Base-by-base conservation (phyloP, 1,140 invertebrate species). In the Papilio glaucus region DNA sequence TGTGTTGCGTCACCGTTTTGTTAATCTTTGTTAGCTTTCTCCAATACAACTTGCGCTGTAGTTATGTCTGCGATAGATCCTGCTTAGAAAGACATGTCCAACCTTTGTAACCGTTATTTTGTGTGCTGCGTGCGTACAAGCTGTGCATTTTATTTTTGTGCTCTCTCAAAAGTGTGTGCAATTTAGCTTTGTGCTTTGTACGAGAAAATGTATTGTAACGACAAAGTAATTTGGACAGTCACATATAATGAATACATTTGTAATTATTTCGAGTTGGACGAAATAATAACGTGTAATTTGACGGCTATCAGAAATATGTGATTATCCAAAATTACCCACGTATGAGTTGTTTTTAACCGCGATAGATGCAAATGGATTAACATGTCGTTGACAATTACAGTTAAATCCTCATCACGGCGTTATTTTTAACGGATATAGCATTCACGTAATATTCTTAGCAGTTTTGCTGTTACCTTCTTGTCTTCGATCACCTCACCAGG, bases 381-480 rank as follows among this genome's bases (percentile, higher is more conserved):
- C 60, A 75, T 81, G 80, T 72, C 78, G 78, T 85, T 83, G 77
- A 84, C 74, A 84, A 82, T 78, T 80, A 85, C 72, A 86, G 90
- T 91, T 92, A 92, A 91, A 79, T 76, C 83, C 85, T 81, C 85
- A 83, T 86, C 84, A 92, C 88, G 89, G 88, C 88, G 85, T 87
- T 83, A 85, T 83, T 73, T 49, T 83, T 88, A 84, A 89, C 86
- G 87, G 79, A 86, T n/a, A n/a, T 85, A 91, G 89, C 91, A 93
- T 93, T 91, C 90, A 93, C 78, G 83, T 82, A 86, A 83, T 85
- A 86, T 82, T 88, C 83, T 84, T 85, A 88, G 86, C 87, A 75
- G 80, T 84, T 97, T 97, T 97, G 96, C 97, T 97, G 97, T 98
- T 97, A 98, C 97, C 97, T 97, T 97, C 94, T 96, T 97, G 88